A percentile compares a stretch with the other conserved stretches of the same genome.
phyloP scores from a whole-genome alignment of 1,140 invertebrate species.

The Lineus longissimus region DNA sequence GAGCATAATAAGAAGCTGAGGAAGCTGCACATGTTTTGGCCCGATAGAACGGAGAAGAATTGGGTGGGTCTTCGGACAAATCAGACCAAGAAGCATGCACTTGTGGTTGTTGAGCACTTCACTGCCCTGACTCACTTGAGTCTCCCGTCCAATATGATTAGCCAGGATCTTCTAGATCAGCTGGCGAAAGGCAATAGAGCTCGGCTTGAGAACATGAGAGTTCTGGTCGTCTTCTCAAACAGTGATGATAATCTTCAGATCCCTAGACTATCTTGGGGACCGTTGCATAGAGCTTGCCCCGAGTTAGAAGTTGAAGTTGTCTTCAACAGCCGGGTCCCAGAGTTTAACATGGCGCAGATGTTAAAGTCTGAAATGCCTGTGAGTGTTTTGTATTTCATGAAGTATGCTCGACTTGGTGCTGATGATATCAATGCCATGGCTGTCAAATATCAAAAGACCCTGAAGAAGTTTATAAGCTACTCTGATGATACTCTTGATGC shows the following conservation, averaged over 20 bases:
- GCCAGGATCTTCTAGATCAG: slow-evolving; percentile 21
- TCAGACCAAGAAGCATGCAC: neutral
- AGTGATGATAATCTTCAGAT: slow-evolving; percentile 19
- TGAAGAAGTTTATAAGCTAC: slow-evolving; percentile 26
- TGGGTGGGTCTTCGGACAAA: neutral
- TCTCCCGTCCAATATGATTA: slow-evolving; percentile 27
- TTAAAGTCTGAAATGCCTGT: slow-evolving; percentile 29
- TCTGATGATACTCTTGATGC: slow-evolving; percentile 4
- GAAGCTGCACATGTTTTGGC: slow-evolving; percentile 5
- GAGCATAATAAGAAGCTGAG: neutral
- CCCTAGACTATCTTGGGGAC: slow-evolving; percentile 18
- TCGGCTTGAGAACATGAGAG: slow-evolving; percentile 20
- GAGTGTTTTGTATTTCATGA: slow-evolving; percentile 19
- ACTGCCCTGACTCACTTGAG: slow-evolving; percentile 22
- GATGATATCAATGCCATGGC: slow-evolving; percentile 20
- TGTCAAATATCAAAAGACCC: slow-evolving; percentile 20
- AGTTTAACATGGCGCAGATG: slow-evolving; percentile 23
- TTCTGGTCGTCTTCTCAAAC: slow-evolving; percentile 23
- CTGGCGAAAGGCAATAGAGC: slow-evolving; percentile 15
- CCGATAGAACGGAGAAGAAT: neutral
- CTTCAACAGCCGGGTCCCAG: slow-evolving; percentile 24
- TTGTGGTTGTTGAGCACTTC: slow-evolving; percentile 19
- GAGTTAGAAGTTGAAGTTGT: slow-evolving; percentile 25
- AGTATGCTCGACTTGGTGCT: slow-evolving; percentile 22
- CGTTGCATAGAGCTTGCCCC: slow-evolving; percentile 17